phyloP scores from a whole-genome alignment of 2,888 invertebrate species.

The Tenodera sinensis region DNA sequence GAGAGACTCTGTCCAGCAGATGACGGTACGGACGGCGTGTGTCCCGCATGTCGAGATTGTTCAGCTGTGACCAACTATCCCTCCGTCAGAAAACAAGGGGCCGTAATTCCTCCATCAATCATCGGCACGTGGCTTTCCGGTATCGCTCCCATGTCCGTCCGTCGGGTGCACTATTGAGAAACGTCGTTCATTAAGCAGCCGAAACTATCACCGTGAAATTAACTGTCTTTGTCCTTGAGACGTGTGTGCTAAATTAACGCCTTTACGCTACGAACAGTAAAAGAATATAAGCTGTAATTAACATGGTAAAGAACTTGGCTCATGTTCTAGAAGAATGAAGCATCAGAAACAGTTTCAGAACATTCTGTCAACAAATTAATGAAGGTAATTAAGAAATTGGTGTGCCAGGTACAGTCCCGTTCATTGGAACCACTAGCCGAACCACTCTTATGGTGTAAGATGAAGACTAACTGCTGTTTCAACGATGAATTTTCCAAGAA shows the following conservation, averaged over 20 bases:
- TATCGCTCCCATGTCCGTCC: neutral
- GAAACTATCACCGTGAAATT: neutral
- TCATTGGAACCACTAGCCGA: no score
- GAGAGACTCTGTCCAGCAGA: neutral
- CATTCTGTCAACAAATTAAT: no score
- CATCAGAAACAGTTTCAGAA: no score
- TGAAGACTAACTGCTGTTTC: no score
- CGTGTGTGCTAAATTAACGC: neutral
- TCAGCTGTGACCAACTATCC: neutral
- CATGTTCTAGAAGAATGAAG: no score
- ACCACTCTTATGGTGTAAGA: no score
- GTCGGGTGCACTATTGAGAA: neutral
- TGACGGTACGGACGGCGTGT: neutral
- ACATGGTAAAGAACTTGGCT: neutral
- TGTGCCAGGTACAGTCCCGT: no score
- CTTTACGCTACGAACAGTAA: neutral
- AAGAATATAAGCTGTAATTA: neutral
- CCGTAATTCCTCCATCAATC: neutral
- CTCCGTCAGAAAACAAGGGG: neutral
- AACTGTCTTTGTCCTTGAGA: neutral
- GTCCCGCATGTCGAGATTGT: neutral
- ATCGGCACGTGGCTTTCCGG: neutral
- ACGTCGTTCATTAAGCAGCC: neutral
- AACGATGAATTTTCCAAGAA: no score
- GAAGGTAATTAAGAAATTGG: no score